Percentiles rank a stretch among this genome's conserved stretches.
phyloP scores from a whole-genome alignment of 2,888 invertebrate genomes.

The Cheilosia impressa region DNA sequence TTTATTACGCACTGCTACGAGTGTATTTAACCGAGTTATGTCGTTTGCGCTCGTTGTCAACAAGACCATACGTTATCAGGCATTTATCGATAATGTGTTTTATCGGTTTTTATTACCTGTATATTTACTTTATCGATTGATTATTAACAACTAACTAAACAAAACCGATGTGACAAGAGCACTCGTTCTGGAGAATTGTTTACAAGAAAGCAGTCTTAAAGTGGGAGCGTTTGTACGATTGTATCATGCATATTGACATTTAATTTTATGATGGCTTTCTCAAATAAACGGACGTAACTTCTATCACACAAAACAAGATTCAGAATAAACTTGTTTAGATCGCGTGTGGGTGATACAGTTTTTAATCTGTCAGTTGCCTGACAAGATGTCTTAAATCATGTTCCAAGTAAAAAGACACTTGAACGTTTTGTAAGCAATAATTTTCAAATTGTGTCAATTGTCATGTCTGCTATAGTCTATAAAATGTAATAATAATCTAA shows the following conservation, averaged over 20 bases:
- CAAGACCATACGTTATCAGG: slow-evolving; percentile 34
- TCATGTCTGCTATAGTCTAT: not conserved
- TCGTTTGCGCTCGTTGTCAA: not conserved
- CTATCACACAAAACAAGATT: not conserved
- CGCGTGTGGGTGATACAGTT: slow-evolving; percentile 44
- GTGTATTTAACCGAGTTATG: slow-evolving; percentile 45
- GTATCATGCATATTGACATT: slow-evolving; percentile 65
- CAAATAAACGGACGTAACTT: not conserved
- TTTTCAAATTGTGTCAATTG: slow-evolving; percentile 43
- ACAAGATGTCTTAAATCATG: slow-evolving; percentile 61
- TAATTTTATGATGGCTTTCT: slow-evolving; percentile 51
- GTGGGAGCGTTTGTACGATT: slow-evolving; percentile 35
- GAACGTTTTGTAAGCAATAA: slow-evolving; percentile 8
- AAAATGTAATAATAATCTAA: slow-evolving; percentile 5
- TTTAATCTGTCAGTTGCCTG: slow-evolving; percentile 62
- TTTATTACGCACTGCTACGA: slow-evolving; percentile 12
- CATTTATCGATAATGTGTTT: slow-evolving; percentile 67
- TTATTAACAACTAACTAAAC: slow-evolving; percentile 62
- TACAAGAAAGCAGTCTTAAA: slow-evolving; percentile 40
- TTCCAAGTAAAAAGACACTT: slow-evolving; percentile 47
- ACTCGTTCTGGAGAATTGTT: slow-evolving; percentile 44
- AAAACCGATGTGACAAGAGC: slow-evolving; percentile 57
- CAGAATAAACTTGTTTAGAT: slow-evolving; percentile 49
- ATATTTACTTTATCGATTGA: slow-evolving; percentile 61
- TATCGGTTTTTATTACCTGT: slow-evolving; percentile 66